Base-by-base conservation (phyloP, 2,113 vertebrate genomes). In the Forbesichthys agassizii region DNA sequence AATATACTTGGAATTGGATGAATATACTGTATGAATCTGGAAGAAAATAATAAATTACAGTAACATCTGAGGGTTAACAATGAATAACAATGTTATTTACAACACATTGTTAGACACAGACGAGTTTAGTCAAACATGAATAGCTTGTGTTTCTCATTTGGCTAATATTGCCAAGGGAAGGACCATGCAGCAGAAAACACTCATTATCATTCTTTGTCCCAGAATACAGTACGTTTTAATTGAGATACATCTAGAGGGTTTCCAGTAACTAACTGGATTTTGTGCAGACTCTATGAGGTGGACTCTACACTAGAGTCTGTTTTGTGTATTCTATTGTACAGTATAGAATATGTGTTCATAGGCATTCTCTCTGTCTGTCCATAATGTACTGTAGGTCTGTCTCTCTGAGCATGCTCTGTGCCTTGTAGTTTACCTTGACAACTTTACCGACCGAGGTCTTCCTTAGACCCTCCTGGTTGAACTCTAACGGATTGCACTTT, bases 401-500 rank as follows among this genome's bases (percentile, higher is more conserved):
- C 57, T 33, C 53, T n/a, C 27, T 20, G 5, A 52, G n/a, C 51
- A 13, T 4, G 61, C 73, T 72, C 79, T 65, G 80, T 82, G 49
- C 52, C 66, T 9, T 16, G 74, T 61, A 80, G 87, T 96, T 61
- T 99, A 99, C 97, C 96, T 99, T 96, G 49, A 95, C 85, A 82
- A 93, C 94, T 92, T 96, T 98, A 95, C 91, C 93, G 93, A 95
- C 80, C 88, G 93, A 94, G 91, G 93, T 75, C 93, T 94, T 96
- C 97, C 93, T 98, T 95, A 95, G 92, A 91, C 93, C 94, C 73
- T 93, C 90, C 66, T 90, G 92, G 91, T 95, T 96, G 94, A 95
- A 94, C 88, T 96, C 94, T 97, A 98, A 97, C 48, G 96, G 96
- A 94, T 96, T 97, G 94, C 90, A 92, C 97, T 98, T 97, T 93